These are phyloP conservation scores for Xiphias gladius DNA, from an alignment of 2,113 vertebrate genomes.

Conservation along the genomic window DNA sequence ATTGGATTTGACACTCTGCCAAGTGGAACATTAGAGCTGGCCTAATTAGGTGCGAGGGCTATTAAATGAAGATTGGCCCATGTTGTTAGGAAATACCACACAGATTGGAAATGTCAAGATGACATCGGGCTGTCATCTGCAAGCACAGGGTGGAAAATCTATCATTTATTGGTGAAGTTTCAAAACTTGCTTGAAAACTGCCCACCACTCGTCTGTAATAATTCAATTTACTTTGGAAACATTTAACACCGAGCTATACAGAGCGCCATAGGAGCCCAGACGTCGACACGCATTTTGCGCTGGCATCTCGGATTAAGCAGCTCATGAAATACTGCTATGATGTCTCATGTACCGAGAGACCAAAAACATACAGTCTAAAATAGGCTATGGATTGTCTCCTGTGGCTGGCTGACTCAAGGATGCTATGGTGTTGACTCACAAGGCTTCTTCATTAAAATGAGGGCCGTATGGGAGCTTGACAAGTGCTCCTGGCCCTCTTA, in stretches of 20 bases:
- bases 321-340: slow-evolving; percentile 53
- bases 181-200: slow-evolving; percentile 65
- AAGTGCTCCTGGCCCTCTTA: slow-evolving; percentile 73
- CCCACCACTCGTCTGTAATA: slow-evolving; percentile 54
- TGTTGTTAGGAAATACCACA: slow-evolving; percentile 84
- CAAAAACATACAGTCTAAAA: slow-evolving; percentile 70
- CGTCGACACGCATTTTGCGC: slow-evolving; percentile 13
- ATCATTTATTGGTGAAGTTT: slow-evolving; percentile 76
- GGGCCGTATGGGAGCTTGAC: slow-evolving; percentile 73
- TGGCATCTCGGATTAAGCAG: slow-evolving; percentile 45
- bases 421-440: slow-evolving; percentile 80
- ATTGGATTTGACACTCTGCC: slow-evolving; percentile 81
- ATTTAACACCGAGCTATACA: slow-evolving; percentile 27
- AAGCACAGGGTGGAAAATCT: slow-evolving; percentile 61
- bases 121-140: slow-evolving; percentile 69
- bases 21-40: slow-evolving; percentile 84
- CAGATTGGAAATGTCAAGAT: slow-evolving; percentile 82
- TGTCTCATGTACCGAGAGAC: slow-evolving; percentile 47
- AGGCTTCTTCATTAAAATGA: slow-evolving; percentile 80
- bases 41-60: slow-evolving; percentile 84
- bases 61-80: slow-evolving; percentile 81
- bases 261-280: slow-evolving; percentile 16
- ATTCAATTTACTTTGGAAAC: slow-evolving; percentile 49
- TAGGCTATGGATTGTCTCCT: slow-evolving; percentile 65
- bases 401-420: slow-evolving; percentile 74